These are phyloP conservation scores for Adelognathus sp. DNA, from an alignment of 2,888 invertebrate species.

Conservation along the genomic window DNA sequence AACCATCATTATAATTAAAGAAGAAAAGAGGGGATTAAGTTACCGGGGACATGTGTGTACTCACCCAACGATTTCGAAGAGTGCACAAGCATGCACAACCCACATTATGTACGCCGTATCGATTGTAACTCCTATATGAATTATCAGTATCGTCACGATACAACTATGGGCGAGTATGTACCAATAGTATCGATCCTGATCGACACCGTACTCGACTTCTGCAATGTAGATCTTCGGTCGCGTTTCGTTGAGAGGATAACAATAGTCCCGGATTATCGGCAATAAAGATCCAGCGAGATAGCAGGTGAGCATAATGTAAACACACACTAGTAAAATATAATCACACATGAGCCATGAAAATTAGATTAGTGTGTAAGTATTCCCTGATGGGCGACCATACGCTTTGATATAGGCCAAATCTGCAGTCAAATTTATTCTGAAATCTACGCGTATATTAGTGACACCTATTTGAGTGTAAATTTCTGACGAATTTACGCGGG, in stretches of 20 bases:
- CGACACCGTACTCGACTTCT: conserved; percentile 31
- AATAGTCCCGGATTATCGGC: conserved; percentile 7
- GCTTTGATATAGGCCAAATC: too few relatives aligned
- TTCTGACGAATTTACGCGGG: too few relatives aligned
- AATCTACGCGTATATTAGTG: too few relatives aligned
- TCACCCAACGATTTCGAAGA: not conserved
- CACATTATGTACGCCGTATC: not conserved
- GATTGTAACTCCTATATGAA: not conserved
- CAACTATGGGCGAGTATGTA: conserved; percentile 12
- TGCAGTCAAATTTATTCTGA: too few relatives aligned
- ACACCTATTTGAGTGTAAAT: too few relatives aligned
- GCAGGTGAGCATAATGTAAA: not conserved
- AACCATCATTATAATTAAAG: not conserved
- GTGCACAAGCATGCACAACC: not conserved
- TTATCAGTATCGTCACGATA: not conserved
- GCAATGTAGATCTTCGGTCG: conserved; percentile 2
- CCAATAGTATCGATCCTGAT: conserved; percentile 21
- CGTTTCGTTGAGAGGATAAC: conserved; percentile 14
- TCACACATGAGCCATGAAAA: not conserved
- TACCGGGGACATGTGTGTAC: not conserved
- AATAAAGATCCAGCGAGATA: not conserved
- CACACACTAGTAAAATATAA: not conserved
- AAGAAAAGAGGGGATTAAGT: not conserved
- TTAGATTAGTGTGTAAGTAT: too few relatives aligned
- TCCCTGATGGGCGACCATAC: too few relatives aligned